Percentiles rank a stretch among this genome's conserved stretches.
These are phyloP conservation scores for Bucorvus abyssinicus DNA, from an alignment of 2,797 vertebrate species.

Conservation along the genomic window DNA sequence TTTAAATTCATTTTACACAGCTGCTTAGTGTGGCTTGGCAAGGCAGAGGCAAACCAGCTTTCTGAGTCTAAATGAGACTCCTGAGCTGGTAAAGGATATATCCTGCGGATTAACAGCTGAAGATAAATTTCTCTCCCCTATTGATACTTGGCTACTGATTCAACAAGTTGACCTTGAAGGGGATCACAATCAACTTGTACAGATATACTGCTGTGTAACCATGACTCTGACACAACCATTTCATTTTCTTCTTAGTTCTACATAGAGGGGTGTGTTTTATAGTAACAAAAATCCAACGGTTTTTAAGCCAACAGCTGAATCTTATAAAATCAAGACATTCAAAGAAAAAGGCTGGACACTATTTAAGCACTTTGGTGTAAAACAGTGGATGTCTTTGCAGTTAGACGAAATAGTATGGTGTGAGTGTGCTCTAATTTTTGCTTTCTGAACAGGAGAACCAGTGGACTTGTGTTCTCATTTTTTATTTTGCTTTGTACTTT, in stretches of 20 bases:
- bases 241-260: background rate
- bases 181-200: background rate
- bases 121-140: background rate
- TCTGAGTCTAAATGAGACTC: conserved; percentile 48
- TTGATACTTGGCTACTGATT: background rate
- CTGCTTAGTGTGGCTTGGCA: conserved; percentile 69
- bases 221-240: background rate
- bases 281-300: background rate
- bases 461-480: background rate
- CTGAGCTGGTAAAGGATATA: conserved; percentile 37
- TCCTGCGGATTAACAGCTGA: conserved; percentile 43
- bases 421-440: background rate
- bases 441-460: background rate
- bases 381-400: background rate
- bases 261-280: background rate
- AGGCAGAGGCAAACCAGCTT: conserved; percentile 18
- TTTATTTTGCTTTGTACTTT: background rate
- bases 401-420: background rate
- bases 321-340: background rate
- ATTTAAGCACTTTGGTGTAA: background rate
- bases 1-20: conserved; percentile 74
- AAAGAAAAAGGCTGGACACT: background rate
- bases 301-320: background rate
- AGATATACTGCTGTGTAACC: conserved; percentile 4
- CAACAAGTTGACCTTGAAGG: conserved; percentile 44